Evolutionary conservation across 2,113 vertebrate genomes (phyloP).

Genomic region (Rhabdornis inornatus): DNA sequence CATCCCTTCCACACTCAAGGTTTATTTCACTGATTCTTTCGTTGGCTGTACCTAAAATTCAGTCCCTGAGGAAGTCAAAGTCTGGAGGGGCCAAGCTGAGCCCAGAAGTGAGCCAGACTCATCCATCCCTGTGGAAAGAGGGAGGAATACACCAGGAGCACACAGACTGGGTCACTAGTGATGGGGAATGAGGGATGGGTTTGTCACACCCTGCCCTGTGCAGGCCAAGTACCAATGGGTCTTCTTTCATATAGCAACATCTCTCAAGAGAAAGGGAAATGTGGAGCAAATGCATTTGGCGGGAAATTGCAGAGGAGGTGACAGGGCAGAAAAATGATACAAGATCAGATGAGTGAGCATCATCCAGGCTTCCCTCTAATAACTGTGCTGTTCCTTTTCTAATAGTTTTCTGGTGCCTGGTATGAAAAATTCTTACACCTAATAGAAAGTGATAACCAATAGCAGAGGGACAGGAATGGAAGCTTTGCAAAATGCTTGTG

Average conservation of each 20-base stretch:
- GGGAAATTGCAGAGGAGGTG: neutral
- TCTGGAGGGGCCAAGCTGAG: neutral
- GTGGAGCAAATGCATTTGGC: neutral
- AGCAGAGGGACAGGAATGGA: neutral
- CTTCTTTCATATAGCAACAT: neutral
- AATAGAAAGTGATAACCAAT: neutral
- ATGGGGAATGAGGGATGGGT: neutral
- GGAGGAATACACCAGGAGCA: neutral
- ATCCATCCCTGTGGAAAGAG: neutral
- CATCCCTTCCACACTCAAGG: neutral
- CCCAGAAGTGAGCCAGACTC: neutral
- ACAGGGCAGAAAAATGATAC: conserved; percentile 4
- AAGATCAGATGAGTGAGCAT: neutral
- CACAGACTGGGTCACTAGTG: neutral
- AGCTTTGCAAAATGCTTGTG: neutral
- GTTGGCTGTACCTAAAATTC: neutral
- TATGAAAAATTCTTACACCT: neutral
- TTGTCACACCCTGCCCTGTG: neutral
- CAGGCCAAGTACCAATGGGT: neutral
- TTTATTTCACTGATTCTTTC: neutral
- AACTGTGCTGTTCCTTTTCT: neutral
- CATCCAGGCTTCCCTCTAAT: neutral
- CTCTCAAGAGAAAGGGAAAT: neutral
- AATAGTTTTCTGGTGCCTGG: neutral
- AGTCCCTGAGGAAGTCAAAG: neutral